Evolutionary conservation across 2,797 vertebrate species (phyloP), one percentile per base, ranked within the genome.

Genomic region (Gallirallus australis): DNA sequence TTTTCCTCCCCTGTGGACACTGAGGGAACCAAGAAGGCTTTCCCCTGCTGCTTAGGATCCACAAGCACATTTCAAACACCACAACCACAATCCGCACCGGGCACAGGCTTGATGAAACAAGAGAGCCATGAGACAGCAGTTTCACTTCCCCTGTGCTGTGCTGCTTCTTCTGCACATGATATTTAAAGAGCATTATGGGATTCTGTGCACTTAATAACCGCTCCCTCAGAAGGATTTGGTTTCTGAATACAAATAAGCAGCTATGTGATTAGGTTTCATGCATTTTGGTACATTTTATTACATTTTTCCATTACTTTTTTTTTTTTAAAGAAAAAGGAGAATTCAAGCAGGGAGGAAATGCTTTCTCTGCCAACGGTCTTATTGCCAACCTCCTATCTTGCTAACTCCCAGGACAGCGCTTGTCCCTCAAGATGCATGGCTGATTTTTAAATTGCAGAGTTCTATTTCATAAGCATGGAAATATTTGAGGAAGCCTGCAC

Each of bases 181-280:
- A 97, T 96, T 96, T 97, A 94, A 93, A 96, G 83, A 97, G 88
- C 45, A 84, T 97, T 96, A 95, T 80, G 90, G 90, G 95, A 94
- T 94, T 90, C 73, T 79, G 64, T 90, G 63, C 70, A 80, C 77
- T 95, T 95, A 94, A 92, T 96, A 96, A 94, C 78, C 0, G 25
- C 60, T 84, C 56, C 60, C 73, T 93, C 90, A 61, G 66, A 96
- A 90, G 85, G 90, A 86, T 92, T 94, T 90, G 17, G 63, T 57
- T 94, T 70, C 66, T 90, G 94, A 95, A 90, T 92, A 84, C 85
- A 95, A 95, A 94, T 88, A 93, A 91, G 93, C 66, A 88, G 66
- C 33, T 73, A 23, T 70, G 68, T 73, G 93, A 91, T 94, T 89
- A 82, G 76, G 50, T 66, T 71, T 69, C 80, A 40, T 72, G 73